Evolutionary conservation across 53 echinoderm and acorn worm species (phyloP).

Genomic region (Luidia sarsii): DNA sequence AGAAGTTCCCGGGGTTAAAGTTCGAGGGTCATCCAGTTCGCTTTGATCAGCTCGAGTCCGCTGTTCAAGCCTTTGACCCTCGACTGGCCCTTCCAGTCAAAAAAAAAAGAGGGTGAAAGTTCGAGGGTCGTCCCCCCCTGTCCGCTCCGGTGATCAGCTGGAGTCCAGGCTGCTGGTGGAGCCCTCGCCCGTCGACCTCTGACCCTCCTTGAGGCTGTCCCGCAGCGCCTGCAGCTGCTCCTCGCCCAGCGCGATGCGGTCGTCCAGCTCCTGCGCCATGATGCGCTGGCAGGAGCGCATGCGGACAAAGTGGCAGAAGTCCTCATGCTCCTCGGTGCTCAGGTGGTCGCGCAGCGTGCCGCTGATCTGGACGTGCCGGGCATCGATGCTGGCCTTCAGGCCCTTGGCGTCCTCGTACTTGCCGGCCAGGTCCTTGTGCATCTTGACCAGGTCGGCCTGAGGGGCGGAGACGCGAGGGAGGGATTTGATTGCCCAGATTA

Average conservation of each 20-base stretch:
- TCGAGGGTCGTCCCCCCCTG: too few relatives aligned
- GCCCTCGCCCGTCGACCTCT: not conserved
- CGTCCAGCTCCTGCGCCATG: constrained; percentile 84
- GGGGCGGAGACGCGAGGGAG: not conserved
- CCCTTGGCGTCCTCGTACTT: constrained; percentile 88
- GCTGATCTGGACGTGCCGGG: constrained; percentile 71
- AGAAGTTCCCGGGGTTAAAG: too few relatives aligned
- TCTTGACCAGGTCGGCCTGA: constrained; percentile 77
- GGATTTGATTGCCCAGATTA: not conserved
- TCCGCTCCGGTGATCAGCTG: constrained; percentile 24
- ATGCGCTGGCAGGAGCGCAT: constrained; percentile 68
- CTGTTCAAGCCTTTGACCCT: too few relatives aligned
- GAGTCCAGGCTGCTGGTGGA: not conserved
- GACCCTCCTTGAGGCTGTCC: constrained; percentile 67
- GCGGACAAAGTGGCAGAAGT: constrained; percentile 80
- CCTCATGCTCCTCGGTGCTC: constrained; percentile 72
- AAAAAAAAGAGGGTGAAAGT: too few relatives aligned
- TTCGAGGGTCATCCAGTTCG: too few relatives aligned
- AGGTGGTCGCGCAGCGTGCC: constrained; percentile 67
- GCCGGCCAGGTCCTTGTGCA: constrained; percentile 67
- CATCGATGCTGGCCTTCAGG: constrained; percentile 84
- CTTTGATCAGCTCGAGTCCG: too few relatives aligned
- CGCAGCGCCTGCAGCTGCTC: constrained; percentile 87
- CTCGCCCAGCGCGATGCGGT: constrained; percentile 80
- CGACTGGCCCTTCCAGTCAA: too few relatives aligned